phyloP scores from a whole-genome alignment of 2,113 vertebrate species.

The Syrmaticus mikado region DNA sequence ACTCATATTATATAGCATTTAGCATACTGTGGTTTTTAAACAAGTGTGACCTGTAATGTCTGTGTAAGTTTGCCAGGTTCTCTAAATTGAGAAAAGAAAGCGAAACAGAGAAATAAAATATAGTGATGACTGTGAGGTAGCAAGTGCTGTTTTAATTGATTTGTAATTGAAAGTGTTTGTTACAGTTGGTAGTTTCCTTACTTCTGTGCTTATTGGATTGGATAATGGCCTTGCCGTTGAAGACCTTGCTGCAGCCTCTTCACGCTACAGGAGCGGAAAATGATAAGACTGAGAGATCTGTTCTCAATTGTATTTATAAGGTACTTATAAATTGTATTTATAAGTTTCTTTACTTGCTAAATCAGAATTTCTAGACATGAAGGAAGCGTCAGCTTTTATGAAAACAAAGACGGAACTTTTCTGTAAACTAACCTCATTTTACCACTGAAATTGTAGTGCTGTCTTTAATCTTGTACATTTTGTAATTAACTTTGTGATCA shows the following conservation, averaged over 20 bases:
- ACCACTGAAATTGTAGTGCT: neutral
- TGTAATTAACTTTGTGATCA: neutral
- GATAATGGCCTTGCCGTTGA: conserved; percentile 96
- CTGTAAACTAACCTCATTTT: neutral
- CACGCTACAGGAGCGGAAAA: conserved; percentile 85
- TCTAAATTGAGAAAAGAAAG: neutral
- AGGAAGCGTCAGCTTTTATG: neutral
- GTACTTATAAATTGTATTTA: conserved; percentile 90
- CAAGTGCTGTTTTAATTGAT: conserved; percentile 20
- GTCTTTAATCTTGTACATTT: neutral
- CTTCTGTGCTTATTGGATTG: conserved; percentile 97
- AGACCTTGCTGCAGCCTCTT: conserved; percentile 90
- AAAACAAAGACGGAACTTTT: neutral
- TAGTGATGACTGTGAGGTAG: conserved; percentile 1
- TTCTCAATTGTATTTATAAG: conserved; percentile 97
- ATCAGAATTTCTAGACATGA: neutral
- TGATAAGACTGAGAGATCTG: conserved; percentile 89
- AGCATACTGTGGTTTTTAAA: neutral
- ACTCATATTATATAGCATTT: neutral
- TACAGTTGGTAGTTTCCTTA: conserved; percentile 94
- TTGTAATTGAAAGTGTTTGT: conserved; percentile 49
- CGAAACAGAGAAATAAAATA: neutral
- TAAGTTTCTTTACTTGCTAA: conserved; percentile 70
- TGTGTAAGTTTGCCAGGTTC: neutral
- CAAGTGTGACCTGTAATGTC: neutral